Evolutionary conservation across 2,888 invertebrate species (phyloP).

Genomic region (Pherbina coryleti): DNA sequence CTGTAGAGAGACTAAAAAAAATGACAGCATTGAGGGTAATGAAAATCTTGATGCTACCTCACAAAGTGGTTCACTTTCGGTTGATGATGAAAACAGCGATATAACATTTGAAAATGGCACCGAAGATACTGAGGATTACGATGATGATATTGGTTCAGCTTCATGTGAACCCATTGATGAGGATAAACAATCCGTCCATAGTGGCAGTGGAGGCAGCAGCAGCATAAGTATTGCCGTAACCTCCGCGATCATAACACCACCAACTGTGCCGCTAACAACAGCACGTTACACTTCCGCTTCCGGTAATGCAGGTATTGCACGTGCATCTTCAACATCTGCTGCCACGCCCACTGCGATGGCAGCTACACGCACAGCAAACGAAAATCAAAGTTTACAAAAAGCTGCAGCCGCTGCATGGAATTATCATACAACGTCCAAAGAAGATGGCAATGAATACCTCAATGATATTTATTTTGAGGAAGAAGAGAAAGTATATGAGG

Average conservation of each 20-base stretch:
- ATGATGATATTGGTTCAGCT: slow-evolving; percentile 63
- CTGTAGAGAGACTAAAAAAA: slow-evolving; percentile 54
- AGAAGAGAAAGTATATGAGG: slow-evolving; percentile 89
- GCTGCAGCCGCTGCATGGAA: slow-evolving; percentile 66
- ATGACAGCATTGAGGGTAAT: slow-evolving; percentile 59
- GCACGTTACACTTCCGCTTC: slow-evolving; percentile 25
- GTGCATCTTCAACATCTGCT: slow-evolving; percentile 22
- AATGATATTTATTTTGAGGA: slow-evolving; percentile 68
- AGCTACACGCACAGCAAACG: slow-evolving; percentile 25
- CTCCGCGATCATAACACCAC: slow-evolving; percentile 6
- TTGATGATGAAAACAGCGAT: slow-evolving; percentile 69
- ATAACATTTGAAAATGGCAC: slow-evolving; percentile 65
- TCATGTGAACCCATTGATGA: slow-evolving; percentile 64
- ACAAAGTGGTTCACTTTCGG: slow-evolving; percentile 65
- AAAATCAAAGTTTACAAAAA: slow-evolving; percentile 61
- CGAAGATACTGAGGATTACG: slow-evolving; percentile 64
- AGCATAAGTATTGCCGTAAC: not conserved
- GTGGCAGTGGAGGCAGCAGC: slow-evolving; percentile 38
- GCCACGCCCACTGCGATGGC: slow-evolving; percentile 22
- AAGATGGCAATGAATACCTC: slow-evolving; percentile 64
- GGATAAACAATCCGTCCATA: slow-evolving; percentile 52
- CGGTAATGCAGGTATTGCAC: slow-evolving; percentile 33
- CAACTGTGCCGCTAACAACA: slow-evolving; percentile 14
- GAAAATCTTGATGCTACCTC: slow-evolving; percentile 60
- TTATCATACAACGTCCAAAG: slow-evolving; percentile 59